phyloP scores from a whole-genome alignment of 2,797 vertebrate genomes.

The Gymnoscopelus braueri region DNA sequence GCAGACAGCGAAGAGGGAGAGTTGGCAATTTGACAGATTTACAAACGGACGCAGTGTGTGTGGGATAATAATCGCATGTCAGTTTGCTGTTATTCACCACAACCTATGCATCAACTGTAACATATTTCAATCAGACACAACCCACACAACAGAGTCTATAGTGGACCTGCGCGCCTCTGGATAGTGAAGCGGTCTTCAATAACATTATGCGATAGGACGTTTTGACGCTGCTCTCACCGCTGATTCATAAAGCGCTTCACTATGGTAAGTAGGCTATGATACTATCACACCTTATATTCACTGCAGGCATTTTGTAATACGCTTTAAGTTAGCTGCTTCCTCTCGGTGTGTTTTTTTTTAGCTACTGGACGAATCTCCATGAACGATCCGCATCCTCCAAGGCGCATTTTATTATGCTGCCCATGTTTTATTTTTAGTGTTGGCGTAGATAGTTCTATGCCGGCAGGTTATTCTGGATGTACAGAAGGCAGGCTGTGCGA shows the following conservation, averaged over 20 bases:
- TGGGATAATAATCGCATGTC: constrained; percentile 14
- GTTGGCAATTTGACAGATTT: constrained; percentile 37
- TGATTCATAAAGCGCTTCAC: constrained; percentile 15
- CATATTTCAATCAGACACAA: neutral
- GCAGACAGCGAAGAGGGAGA: neutral
- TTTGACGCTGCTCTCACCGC: constrained; percentile 10
- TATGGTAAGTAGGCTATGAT: constrained; percentile 52
- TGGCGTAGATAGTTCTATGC: constrained; percentile 46
- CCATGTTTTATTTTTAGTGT: constrained; percentile 14
- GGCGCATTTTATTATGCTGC: constrained; percentile 16
- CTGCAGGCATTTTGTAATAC: constrained; percentile 21
- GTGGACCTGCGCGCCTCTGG: neutral
- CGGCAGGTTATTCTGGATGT: constrained; percentile 52
- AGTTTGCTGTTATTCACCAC: constrained; percentile 11
- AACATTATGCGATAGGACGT: constrained; percentile 27
- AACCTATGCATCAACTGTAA: neutral
- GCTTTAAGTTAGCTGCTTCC: constrained; percentile 25
- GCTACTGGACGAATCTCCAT: neutral
- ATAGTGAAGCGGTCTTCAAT: neutral
- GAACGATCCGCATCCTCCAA: constrained; percentile 14
- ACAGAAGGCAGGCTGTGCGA: constrained; percentile 44
- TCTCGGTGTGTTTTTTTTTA: neutral
- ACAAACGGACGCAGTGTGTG: constrained; percentile 23
- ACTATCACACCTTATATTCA: neutral
- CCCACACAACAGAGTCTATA: neutral